phyloP scores from a whole-genome alignment of 2,888 invertebrate genomes.

The Aporophyla nigra region DNA sequence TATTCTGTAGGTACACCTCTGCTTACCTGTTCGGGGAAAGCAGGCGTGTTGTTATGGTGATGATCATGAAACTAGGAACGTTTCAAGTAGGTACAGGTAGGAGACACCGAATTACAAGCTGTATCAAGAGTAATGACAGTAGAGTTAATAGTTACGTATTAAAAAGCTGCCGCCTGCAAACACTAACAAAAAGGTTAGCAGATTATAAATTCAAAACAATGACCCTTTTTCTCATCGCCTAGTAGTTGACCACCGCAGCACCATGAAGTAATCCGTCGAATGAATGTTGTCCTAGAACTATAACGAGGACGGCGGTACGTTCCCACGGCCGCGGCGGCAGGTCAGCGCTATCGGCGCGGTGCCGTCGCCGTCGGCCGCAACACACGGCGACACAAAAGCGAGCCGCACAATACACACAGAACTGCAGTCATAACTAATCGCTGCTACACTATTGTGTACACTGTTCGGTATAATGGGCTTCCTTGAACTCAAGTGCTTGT shows the following conservation, averaged over 20 bases:
- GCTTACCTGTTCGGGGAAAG: no score
- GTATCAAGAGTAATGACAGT: background rate
- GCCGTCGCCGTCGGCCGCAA: background rate
- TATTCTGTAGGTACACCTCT: no score
- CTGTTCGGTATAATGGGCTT: slow-evolving; percentile 27
- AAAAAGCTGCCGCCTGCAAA: background rate
- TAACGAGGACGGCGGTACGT: background rate
- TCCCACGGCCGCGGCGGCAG: slow-evolving; percentile 45
- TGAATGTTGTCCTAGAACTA: background rate
- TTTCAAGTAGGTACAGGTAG: background rate
- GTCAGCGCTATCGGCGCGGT: slow-evolving; percentile 16
- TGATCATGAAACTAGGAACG: background rate
- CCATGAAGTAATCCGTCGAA: background rate
- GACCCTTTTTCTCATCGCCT: background rate
- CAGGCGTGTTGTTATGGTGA: no score
- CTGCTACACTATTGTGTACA: slow-evolving; percentile 14
- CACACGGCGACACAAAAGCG: background rate
- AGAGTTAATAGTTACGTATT: background rate
- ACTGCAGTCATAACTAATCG: slow-evolving; percentile 14
- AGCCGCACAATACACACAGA: slow-evolving; percentile 10
- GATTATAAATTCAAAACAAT: background rate
- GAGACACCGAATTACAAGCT: background rate
- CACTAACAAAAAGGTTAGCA: background rate
- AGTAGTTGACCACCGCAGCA: no score
- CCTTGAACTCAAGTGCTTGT: slow-evolving; percentile 37